Base-by-base conservation (phyloP, 2,113 vertebrate genomes). In the Poecilia latipinna region DNA sequence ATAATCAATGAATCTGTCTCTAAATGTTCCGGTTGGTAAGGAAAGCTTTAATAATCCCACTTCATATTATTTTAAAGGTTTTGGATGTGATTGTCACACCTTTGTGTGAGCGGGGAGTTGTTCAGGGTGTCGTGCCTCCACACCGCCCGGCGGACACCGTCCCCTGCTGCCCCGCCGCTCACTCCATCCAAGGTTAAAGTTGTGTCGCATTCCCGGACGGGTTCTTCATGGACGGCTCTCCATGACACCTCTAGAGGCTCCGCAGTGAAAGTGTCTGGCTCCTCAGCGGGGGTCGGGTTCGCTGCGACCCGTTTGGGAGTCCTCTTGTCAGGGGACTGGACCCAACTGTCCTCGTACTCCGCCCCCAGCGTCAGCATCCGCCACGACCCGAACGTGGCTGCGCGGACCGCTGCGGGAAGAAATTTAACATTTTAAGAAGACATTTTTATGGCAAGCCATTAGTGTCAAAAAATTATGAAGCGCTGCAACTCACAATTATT, bases 291-390 rank as follows among this genome's bases (percentile, higher is more conserved):
- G 17, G 31, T 63, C 0, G 12, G 48, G 11, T 69, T 65, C 3
- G n/a, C 76, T 54, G 78, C 48, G 8, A 8, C 68, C 17, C 0
- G 54, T 32, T 76, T 39, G 2, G 37, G 6, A 3, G 44, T 42
- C 1, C 8, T 83, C 37, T 24, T 78, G 29, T 75, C 89, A 6
- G 91, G 64, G 32, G 87, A 61, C 39, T n/a, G 66, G 35, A 90
- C 86, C 94, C 94, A 94, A 26, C 89, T 90, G 48, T 90, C 88
- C 37, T 86, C 88, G 75, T 91, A 94, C 70, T 94, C 93, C 0
- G 86, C 69, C 3, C 94, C 94, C 67, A 92, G 57, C 2, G 94
- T 94, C 42, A 95, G 80, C 94, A 88, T 94, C 90, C 90, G 88
- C 94, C 94, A 95, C 15, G 87, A 93, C 78, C 88, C 70, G 7